Evolutionary conservation across 2,888 invertebrate genomes (phyloP).

Genomic region (Meghimatium bilineatum): DNA sequence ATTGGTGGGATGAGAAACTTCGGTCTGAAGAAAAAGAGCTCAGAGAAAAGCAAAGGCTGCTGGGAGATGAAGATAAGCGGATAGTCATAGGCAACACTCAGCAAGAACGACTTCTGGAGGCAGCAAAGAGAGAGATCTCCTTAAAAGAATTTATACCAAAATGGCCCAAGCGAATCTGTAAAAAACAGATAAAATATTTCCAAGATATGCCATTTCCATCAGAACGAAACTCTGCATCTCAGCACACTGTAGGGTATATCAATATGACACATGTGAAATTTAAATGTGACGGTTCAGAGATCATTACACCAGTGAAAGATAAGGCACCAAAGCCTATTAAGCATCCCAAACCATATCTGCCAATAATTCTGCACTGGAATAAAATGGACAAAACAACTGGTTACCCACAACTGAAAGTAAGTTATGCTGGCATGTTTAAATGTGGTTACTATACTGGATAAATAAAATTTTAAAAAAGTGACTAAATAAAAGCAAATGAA

Average conservation of each 20-base stretch:
- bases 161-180: not conserved
- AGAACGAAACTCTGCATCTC: not conserved
- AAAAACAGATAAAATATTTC: not conserved
- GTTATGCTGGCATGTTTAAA: not conserved
- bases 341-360: slow-evolving; percentile 8
- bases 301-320: not conserved
- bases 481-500: not conserved
- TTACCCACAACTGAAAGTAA: slow-evolving; percentile 21
- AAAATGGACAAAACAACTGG: slow-evolving; percentile 38
- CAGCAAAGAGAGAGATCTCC: slow-evolving; percentile 26
- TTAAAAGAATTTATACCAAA: not conserved
- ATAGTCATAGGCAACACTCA: slow-evolving; percentile 18
- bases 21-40: slow-evolving; percentile 16
- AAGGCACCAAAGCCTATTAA: not conserved
- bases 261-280: slow-evolving; percentile 17
- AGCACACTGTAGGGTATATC: slow-evolving; percentile 4
- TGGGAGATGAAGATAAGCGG: not conserved
- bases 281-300: not conserved
- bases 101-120: slow-evolving; percentile 40
- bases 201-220: not conserved
- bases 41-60: not conserved
- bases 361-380: slow-evolving; percentile 44
- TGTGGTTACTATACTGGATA: slow-evolving; percentile 31
- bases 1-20: slow-evolving; percentile 44
- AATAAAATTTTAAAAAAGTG: not conserved